Evolutionary conservation across 2,888 invertebrate genomes (phyloP), one percentile per base, ranked within the genome.

Genomic region (Herminia tarsipennalis): DNA sequence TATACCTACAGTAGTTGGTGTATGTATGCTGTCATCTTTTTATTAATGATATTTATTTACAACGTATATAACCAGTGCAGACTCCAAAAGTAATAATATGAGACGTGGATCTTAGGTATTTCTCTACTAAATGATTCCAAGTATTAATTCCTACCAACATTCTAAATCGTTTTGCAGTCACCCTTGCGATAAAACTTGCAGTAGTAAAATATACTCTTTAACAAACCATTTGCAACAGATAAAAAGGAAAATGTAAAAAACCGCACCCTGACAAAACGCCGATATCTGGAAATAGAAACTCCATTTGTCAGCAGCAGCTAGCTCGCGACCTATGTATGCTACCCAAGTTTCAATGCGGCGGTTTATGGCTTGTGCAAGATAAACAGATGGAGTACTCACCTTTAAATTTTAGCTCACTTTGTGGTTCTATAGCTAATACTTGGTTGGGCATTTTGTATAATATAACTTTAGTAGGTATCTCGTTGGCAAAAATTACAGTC

Each of bases 351-450:
- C 77, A 81, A 81, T 83, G 84, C 82, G 81, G 78, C 71, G 66
- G 68, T 73, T 62, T 54, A 53, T 40, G 57, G 58, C 53, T 60
- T 63, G 67, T 58, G 46, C 55, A 64, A 36, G 65, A 62, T 45
- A 73, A 66, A 72, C 69, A 55, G 58, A 67, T 67, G 54, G 50
- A 68, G 62, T 57, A 89, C 95, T 94, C 92, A 97, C 98, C 97
- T 93, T 94, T 94, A 92, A 98, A 98, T 93, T 95, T 96, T 76
- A 98, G 94, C 92, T 97, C 98, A 90, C 94, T 94, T 91, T 95
- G 94, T 73, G 98, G 98, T 80, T 97, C 96, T 94, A 98, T 96
- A 83, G 93, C 93, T 89, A 98, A 93, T 84, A 96, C 94, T 87
- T 96, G 96, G 85, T 96, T 95, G 74, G 94, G 94, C 90, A 91